Base-by-base conservation (phyloP, 2,113 vertebrate genomes). In the Cichladusa arquata region DNA sequence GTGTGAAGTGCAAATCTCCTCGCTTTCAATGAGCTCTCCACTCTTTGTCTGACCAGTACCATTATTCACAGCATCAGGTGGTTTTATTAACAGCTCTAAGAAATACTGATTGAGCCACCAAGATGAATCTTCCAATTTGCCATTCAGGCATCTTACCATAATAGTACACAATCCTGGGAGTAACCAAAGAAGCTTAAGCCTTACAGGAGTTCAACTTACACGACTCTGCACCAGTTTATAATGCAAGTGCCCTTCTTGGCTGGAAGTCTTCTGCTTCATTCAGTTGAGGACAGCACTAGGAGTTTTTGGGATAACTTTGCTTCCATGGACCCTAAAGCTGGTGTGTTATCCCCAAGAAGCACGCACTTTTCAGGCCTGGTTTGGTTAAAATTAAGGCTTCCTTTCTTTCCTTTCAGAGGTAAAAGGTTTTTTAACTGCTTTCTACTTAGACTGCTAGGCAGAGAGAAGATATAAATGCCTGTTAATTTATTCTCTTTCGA, bases 341-440 rank as follows among this genome's bases (percentile, higher is more conserved):
- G 3, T 6, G 2, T 34, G 19, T 28, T 34, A 65, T 22, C 50
- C 14, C 20, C 29, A 65, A 58, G 38, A 83, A 92, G 71, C 11
- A 45, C 0, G 0, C 6, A 80, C 1, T 0, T 58, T 77, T 90
- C 42, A 77, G 28, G 44, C 13, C 10, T 36, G 5, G 4, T 58
- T 57, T 70, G 29, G 12, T 26, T 60, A 56, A 92, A 88, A 92
- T 45, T 36, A 42, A 77, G 92, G 29, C 45, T 5, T 69, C 23
- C 6, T 44, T 66, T 71, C 38, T 22, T 93, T 64, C 24, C 31
- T 65, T 70, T 66, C 76, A 78, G 25, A 72, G 33, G 44, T 64
- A 62, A 88, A 88, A 50, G n/a, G 2, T 6, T 79, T 87, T 85
- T 76, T 3, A 65, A 50, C 20, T 81, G 12, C 2, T 71, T 89